phyloP scores from a whole-genome alignment of 2,888 invertebrate species.

The Caenorhabditis plicata region DNA sequence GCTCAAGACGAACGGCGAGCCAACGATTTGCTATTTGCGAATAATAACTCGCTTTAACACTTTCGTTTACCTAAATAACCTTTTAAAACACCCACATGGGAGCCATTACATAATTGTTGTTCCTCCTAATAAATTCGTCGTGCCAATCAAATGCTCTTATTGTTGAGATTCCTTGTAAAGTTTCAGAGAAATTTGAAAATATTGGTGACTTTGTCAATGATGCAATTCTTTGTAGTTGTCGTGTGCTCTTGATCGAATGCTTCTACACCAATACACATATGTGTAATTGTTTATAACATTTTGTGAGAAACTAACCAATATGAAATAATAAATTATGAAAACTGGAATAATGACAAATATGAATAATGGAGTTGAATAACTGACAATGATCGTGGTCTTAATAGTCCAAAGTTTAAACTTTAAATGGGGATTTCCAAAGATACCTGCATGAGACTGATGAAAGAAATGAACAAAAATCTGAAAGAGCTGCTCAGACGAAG shows the following conservation, averaged over 20 bases:
- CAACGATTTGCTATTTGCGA: slow-evolving; percentile 38
- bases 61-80: slow-evolving; percentile 25
- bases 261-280: slow-evolving; percentile 70
- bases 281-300: background rate
- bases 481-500: slow-evolving; percentile 54
- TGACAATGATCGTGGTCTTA: slow-evolving; percentile 54
- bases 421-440: slow-evolving; percentile 4
- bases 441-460: slow-evolving; percentile 43
- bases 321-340: slow-evolving; percentile 57
- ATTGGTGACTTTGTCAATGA: slow-evolving; percentile 64
- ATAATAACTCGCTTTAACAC: slow-evolving; percentile 38
- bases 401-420: background rate
- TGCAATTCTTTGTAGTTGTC: slow-evolving; percentile 72
- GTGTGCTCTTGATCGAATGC: slow-evolving; percentile 89
- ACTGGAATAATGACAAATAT: slow-evolving; percentile 58
- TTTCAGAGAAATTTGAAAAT: slow-evolving; percentile 64
- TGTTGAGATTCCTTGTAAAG: slow-evolving; percentile 60
- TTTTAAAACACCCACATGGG: background rate
- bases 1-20: slow-evolving; percentile 39
- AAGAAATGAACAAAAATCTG: slow-evolving; percentile 51
- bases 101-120: slow-evolving; percentile 20
- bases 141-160: slow-evolving; percentile 61
- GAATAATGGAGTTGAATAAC: slow-evolving; percentile 61
- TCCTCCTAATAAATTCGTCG: slow-evolving; percentile 45
- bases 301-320: slow-evolving; percentile 35